These are phyloP conservation scores for Gopherus evgoodei DNA, from an alignment of 2,113 vertebrate genomes.

Conservation along the genomic window DNA sequence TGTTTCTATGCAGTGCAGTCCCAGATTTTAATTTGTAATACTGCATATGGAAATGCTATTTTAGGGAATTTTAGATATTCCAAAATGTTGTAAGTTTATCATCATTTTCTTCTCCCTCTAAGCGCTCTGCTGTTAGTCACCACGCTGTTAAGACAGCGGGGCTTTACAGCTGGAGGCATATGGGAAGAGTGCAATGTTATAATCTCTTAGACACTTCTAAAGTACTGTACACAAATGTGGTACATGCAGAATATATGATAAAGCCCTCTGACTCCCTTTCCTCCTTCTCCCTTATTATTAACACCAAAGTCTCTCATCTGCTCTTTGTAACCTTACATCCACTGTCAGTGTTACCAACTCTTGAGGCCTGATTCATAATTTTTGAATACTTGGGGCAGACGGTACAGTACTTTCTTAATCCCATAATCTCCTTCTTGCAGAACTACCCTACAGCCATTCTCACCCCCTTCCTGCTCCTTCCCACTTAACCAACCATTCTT, in stretches of 20 bases:
- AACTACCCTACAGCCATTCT: background rate
- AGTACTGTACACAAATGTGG: background rate
- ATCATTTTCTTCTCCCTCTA: background rate
- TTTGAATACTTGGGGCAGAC: background rate
- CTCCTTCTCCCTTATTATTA: background rate
- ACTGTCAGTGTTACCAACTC: background rate
- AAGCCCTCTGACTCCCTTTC: background rate
- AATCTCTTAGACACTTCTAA: background rate
- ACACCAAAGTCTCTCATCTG: background rate
- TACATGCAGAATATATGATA: background rate
- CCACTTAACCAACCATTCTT: background rate
- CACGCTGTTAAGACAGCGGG: background rate
- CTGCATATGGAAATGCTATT: background rate
- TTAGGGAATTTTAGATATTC: background rate
- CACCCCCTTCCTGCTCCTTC: background rate
- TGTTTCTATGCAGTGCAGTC: background rate
- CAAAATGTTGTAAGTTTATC: background rate
- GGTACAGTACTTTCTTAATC: background rate
- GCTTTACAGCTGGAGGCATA: background rate
- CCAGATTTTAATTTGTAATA: background rate
- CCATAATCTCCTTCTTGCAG: background rate
- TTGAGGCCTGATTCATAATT: background rate
- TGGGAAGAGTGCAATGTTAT: background rate
- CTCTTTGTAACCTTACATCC: background rate
- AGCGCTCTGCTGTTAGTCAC: background rate